These are phyloP conservation scores for Dicyrtomina minuta DNA, from an alignment of 2,888 invertebrate genomes.

Conservation along the genomic window DNA sequence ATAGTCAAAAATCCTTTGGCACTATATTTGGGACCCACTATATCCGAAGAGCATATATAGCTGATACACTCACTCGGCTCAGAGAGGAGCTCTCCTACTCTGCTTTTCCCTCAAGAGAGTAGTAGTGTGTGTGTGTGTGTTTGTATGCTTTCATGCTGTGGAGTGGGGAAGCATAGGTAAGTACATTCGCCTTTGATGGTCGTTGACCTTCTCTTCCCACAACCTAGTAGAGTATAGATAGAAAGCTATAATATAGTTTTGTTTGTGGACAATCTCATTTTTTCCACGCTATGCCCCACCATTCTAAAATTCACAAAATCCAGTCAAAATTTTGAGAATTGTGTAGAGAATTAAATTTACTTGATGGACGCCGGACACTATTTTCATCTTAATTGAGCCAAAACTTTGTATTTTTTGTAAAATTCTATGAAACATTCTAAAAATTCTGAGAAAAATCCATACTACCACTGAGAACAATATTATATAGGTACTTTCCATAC, in stretches of 20 bases:
- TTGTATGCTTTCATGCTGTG: background rate
- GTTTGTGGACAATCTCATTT: conserved; percentile 5
- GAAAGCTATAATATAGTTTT: background rate
- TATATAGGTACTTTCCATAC: too few relatives aligned
- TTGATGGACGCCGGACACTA: conserved; percentile 29
- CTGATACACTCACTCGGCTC: background rate
- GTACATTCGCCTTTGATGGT: conserved; percentile 54
- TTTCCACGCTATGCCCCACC: conserved; percentile 3
- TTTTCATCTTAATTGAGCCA: background rate
- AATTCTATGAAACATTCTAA: too few relatives aligned
- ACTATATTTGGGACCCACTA: too few relatives aligned
- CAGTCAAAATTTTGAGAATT: conserved; percentile 10
- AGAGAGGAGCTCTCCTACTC: conserved; percentile 14
- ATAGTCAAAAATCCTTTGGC: too few relatives aligned
- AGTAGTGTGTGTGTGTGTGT: too few relatives aligned
- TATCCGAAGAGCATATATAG: too few relatives aligned
- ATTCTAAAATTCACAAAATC: background rate
- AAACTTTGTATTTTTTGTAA: background rate
- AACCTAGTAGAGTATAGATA: background rate
- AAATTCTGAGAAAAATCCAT: too few relatives aligned
- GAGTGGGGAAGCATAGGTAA: conserved; percentile 34
- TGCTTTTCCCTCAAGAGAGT: background rate
- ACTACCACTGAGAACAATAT: too few relatives aligned
- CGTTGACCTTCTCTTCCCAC: conserved; percentile 50
- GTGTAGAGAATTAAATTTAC: conserved; percentile 19